Percentiles rank a stretch among this genome's conserved stretches.
These are phyloP conservation scores for Noctilio leporinus DNA, from an alignment of 2,113 vertebrate genomes.

Conservation along the genomic window DNA sequence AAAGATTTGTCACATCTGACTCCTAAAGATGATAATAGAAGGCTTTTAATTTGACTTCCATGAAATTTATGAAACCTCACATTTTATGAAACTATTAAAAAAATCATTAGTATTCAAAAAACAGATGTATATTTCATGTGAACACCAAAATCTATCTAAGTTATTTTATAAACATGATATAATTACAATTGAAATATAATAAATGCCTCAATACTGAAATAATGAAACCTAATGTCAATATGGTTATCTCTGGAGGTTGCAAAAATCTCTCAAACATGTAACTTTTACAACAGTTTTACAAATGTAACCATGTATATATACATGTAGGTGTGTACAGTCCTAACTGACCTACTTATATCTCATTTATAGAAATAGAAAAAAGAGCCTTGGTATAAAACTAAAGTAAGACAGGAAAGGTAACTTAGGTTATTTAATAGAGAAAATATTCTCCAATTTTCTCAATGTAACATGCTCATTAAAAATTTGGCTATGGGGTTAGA, in stretches of 20 bases:
- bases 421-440: neutral
- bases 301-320: neutral
- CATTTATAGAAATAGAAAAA: neutral
- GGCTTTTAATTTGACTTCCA: neutral
- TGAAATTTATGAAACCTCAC: neutral
- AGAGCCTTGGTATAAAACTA: neutral
- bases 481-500: neutral
- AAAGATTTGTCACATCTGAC: neutral
- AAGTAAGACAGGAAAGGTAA: neutral
- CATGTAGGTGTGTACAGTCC: neutral
- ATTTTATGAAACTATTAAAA: neutral
- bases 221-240: neutral
- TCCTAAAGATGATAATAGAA: neutral
- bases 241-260: neutral
- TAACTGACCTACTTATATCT: neutral
- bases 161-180: neutral
- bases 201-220: neutral
- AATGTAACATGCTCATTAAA: neutral
- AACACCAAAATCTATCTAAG: neutral
- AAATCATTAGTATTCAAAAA: conserved; percentile 6
- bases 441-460: neutral
- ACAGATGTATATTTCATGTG: neutral
- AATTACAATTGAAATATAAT: neutral
- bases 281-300: neutral
- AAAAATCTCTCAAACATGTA: neutral